Conservation (phyloP, 1,140 invertebrate genomes). For the Aphelenchoides fujianensis region DNA sequence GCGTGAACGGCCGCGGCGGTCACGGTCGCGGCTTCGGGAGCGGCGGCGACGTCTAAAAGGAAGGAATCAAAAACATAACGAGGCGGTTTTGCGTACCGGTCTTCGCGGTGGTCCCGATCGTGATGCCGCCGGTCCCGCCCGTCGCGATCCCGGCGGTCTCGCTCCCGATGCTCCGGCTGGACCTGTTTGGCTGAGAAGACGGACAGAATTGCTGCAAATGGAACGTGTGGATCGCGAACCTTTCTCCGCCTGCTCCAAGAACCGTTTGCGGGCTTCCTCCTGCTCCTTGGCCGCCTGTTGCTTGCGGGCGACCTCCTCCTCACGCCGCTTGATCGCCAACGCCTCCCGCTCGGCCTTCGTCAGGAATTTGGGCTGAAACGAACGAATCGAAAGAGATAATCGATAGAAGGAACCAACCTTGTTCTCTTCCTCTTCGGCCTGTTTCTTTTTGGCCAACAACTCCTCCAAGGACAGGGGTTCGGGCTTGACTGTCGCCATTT, state of each 20-base stretch:
- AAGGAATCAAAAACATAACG: too few relatives aligned
- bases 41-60: conserved; percentile 17
- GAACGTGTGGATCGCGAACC: conserved; percentile 55
- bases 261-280: conserved; percentile 69
- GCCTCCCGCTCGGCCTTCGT: conserved; percentile 88
- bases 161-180: too few relatives aligned
- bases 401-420: conserved; percentile 67
- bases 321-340: conserved; percentile 80
- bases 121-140: too few relatives aligned
- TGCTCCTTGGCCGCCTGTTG: conserved; percentile 72
- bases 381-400: not conserved
- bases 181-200: conserved; percentile 8
- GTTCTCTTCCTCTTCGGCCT: conserved; percentile 79
- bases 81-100: too few relatives aligned
- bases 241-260: conserved; percentile 69
- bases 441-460: conserved; percentile 88
- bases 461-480: conserved; percentile 94
- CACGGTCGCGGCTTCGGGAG: conserved; percentile 43
- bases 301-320: conserved; percentile 75
- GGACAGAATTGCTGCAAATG: not conserved
- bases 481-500: too few relatives aligned
- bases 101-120: too few relatives aligned
- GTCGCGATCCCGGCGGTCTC: conserved; percentile 41
- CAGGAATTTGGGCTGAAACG: conserved; percentile 79
- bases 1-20: not conserved